These are phyloP conservation scores for Drosophila affinis DNA, from an alignment of 2,888 invertebrate species.

Conservation along the genomic window DNA sequence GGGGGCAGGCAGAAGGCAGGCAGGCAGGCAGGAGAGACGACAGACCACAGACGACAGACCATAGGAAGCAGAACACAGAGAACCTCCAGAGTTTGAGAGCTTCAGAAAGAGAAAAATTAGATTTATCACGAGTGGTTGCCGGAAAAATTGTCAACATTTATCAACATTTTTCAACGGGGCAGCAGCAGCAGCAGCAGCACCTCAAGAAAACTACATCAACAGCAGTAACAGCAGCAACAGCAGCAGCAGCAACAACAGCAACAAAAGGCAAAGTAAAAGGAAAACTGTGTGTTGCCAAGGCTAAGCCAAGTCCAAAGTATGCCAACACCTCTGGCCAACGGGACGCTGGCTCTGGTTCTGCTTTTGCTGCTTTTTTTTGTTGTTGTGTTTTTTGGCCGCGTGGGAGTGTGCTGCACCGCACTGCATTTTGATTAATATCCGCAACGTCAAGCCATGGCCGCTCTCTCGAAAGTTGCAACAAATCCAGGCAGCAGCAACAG, in stretches of 20 bases:
- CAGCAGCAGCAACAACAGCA: conserved; percentile 49
- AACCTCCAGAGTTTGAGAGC: conserved; percentile 1
- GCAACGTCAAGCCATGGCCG: conserved; percentile 52
- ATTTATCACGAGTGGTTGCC: conserved; percentile 82
- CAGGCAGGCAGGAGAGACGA: conserved; percentile 18
- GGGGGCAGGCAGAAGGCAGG: conserved; percentile 23
- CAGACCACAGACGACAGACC: neutral
- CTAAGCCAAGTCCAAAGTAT: conserved; percentile 54
- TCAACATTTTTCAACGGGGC: conserved; percentile 78
- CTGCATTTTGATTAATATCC: conserved; percentile 77
- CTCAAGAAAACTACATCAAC: conserved; percentile 35
- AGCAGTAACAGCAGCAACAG: conserved; percentile 46
- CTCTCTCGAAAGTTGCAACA: conserved; percentile 40
- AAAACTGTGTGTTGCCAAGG: conserved; percentile 53
- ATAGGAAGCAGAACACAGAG: neutral
- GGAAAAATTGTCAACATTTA: conserved; percentile 82
- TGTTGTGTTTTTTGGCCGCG: conserved; percentile 24
- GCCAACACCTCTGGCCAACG: conserved; percentile 47
- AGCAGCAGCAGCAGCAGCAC: conserved; percentile 61
- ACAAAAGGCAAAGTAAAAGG: conserved; percentile 37
- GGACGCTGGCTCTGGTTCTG: neutral
- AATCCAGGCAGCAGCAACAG: conserved; percentile 25
- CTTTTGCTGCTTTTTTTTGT: neutral
- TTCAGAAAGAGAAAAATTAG: conserved; percentile 73
- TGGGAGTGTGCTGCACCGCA: conserved; percentile 25